These are phyloP conservation scores for Haliclona indistincta DNA, from an alignment of 37 sponge, comb jelly and placozoan species.

Conservation along the genomic window DNA sequence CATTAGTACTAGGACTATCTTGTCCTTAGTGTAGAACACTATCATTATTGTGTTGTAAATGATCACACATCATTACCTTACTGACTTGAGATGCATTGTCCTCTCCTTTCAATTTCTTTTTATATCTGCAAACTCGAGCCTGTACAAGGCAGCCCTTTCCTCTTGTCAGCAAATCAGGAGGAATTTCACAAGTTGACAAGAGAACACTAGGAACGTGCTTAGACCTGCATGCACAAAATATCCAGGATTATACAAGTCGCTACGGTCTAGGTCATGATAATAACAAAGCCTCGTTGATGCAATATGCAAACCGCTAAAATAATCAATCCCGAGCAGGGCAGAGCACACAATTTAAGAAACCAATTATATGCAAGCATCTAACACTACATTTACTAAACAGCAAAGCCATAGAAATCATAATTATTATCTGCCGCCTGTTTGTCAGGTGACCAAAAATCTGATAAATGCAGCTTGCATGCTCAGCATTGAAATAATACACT, in stretches of 20 bases:
- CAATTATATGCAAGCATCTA: too few relatives aligned
- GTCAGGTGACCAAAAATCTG: neutral
- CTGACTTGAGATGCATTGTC: conserved; percentile 62
- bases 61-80: neutral
- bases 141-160: conserved; percentile 71
- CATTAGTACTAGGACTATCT: neutral
- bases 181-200: conserved; percentile 68
- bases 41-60: neutral
- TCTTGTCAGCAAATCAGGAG: conserved; percentile 26
- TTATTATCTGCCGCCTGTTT: neutral
- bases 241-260: too few relatives aligned
- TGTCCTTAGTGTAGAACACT: neutral
- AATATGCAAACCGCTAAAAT: too few relatives aligned
- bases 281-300: too few relatives aligned
- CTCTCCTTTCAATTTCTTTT: conserved; percentile 70
- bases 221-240: conserved; percentile 5
- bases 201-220: conserved; percentile 57
- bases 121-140: conserved; percentile 50
- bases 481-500: neutral
- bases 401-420: too few relatives aligned
- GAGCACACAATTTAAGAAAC: too few relatives aligned
- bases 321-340: too few relatives aligned
- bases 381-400: too few relatives aligned
- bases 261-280: too few relatives aligned
- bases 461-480: neutral